A percentile compares a stretch with the other conserved stretches of the same genome.
These are phyloP conservation scores for Gorsachius goisagi DNA, from an alignment of 2,113 vertebrate genomes.

Conservation along the genomic window DNA sequence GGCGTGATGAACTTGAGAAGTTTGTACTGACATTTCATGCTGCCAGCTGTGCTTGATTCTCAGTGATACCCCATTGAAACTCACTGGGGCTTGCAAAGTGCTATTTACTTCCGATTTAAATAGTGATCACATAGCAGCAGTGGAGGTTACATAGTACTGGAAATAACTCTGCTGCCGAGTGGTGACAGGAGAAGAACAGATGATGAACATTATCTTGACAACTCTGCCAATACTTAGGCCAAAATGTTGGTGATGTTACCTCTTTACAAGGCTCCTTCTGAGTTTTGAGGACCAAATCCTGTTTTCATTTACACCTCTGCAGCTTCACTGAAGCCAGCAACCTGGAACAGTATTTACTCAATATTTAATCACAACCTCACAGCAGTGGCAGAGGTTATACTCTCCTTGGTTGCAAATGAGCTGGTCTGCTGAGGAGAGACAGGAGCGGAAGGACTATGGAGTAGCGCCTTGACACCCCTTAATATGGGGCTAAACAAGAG, in stretches of 20 bases:
- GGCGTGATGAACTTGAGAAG: not conserved
- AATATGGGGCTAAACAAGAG: not conserved
- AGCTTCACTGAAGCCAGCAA: not conserved
- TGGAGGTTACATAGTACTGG: not conserved
- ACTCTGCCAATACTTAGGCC: not conserved
- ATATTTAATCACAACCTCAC: slow-evolving; percentile 1
- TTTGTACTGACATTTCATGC: rapidly evolving
- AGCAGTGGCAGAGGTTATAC: not conserved
- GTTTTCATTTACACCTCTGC: slow-evolving; percentile 2
- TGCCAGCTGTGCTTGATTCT: not conserved
- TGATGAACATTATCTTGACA: slow-evolving; percentile 26
- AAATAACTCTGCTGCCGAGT: not conserved
- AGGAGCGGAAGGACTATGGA: not conserved
- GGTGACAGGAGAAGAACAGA: not conserved
- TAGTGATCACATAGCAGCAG: not conserved
- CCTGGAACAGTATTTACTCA: slow-evolving; percentile 10
- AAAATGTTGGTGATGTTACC: not conserved
- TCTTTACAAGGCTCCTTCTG: not conserved
- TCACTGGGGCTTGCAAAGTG: rapidly evolving
- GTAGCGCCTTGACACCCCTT: not conserved
- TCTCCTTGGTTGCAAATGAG: not conserved
- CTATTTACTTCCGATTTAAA: not conserved
- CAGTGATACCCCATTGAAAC: not conserved
- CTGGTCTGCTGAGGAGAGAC: not conserved
- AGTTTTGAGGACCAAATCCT: not conserved